phyloP scores from a whole-genome alignment of 2,113 vertebrate genomes.

The Etheostoma cragini region DNA sequence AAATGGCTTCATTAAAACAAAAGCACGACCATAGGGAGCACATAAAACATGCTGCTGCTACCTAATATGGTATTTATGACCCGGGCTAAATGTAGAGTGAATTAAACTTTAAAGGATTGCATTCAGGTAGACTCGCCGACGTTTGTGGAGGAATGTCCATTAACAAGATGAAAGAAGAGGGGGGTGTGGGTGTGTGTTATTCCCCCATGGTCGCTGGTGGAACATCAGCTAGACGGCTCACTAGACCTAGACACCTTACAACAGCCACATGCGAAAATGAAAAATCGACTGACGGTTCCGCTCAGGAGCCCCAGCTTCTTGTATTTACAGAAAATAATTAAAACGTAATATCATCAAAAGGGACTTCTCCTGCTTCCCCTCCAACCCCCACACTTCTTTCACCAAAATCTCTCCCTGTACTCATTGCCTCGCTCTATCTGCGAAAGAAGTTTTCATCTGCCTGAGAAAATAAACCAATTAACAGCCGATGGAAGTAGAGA shows the following conservation, averaged over 20 bases:
- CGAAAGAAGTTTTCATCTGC: constrained; percentile 45
- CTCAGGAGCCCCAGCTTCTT: constrained; percentile 58
- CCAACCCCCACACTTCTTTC: not conserved
- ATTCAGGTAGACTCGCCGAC: constrained; percentile 97
- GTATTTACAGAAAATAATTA: constrained; percentile 78
- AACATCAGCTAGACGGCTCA: constrained; percentile 65
- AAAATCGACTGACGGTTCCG: constrained; percentile 72
- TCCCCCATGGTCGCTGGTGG: constrained; percentile 83
- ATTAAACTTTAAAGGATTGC: constrained; percentile 99
- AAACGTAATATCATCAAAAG: constrained; percentile 68
- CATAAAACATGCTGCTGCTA: constrained; percentile 92
- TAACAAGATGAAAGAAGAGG: constrained; percentile 93
- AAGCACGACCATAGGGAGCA: constrained; percentile 95
- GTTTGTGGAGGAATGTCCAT: constrained; percentile 92
- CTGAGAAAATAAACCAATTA: constrained; percentile 74
- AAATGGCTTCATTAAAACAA: constrained; percentile 99
- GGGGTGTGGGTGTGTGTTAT: constrained; percentile 56
- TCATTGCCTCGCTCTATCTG: not conserved
- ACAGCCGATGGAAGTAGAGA: constrained; percentile 47
- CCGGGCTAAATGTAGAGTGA: constrained; percentile 97
- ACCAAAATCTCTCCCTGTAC: not conserved
- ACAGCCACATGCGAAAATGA: constrained; percentile 79
- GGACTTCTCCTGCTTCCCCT: constrained; percentile 41
- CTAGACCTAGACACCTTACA: constrained; percentile 82
- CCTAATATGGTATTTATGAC: constrained; percentile 99